phyloP scores from a whole-genome alignment of 1,140 invertebrate genomes.

The Bombyx mandarina region DNA sequence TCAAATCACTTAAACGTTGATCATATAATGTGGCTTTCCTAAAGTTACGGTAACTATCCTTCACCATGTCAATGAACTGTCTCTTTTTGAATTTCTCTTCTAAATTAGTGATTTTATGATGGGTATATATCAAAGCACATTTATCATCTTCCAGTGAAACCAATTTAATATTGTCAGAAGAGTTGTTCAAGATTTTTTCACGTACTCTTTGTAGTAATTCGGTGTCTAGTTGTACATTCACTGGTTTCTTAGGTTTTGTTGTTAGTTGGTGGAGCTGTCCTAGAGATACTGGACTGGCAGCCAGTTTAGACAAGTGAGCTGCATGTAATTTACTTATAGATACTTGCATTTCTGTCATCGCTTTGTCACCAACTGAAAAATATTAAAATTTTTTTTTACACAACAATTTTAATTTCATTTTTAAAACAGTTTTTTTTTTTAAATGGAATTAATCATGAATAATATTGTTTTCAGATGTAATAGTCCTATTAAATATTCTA shows the following conservation, averaged over 20 bases:
- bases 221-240: slow-evolving; percentile 43
- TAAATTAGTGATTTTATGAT: slow-evolving; percentile 43
- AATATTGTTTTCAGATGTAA: too few relatives aligned
- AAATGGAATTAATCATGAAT: not conserved
- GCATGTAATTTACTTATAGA: slow-evolving; percentile 75
- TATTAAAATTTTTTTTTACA: slow-evolving; percentile 9
- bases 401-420: too few relatives aligned
- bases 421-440: too few relatives aligned
- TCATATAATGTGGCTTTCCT: slow-evolving; percentile 61
- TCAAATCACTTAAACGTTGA: slow-evolving; percentile 60
- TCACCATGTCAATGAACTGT: slow-evolving; percentile 53
- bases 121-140: slow-evolving; percentile 59
- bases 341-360: slow-evolving; percentile 75
- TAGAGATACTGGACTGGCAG: slow-evolving; percentile 71
- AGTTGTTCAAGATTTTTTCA: slow-evolving; percentile 56
- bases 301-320: slow-evolving; percentile 74
- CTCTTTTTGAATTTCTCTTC: slow-evolving; percentile 52
- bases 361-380: slow-evolving; percentile 73
- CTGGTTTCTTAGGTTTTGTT: slow-evolving; percentile 44
- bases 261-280: slow-evolving; percentile 72
- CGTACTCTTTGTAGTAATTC: slow-evolving; percentile 61
- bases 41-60: slow-evolving; percentile 69
- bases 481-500: too few relatives aligned
- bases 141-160: slow-evolving; percentile 57
- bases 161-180: slow-evolving; percentile 11